A percentile compares a stretch with the other conserved stretches of the same genome.
Conservation (phyloP, 92 coral and sea anemone genomes). For the Porites rus region DNA sequence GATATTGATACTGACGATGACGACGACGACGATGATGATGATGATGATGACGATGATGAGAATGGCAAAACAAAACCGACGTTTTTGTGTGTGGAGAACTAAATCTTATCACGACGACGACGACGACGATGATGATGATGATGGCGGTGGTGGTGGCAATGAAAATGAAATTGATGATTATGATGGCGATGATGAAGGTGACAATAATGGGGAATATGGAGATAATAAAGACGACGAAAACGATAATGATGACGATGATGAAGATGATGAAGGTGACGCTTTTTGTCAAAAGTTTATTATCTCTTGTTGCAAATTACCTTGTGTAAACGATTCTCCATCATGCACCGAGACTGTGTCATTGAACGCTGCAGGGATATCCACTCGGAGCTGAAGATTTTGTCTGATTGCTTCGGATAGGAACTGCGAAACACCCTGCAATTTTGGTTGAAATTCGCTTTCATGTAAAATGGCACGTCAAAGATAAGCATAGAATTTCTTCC, state of each 20-base stretch:
- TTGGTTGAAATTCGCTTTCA: neutral
- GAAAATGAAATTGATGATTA: too few relatives aligned
- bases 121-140: too few relatives aligned
- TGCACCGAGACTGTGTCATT: neutral
- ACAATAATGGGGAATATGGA: neutral
- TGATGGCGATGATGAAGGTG: neutral
- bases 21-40: too few relatives aligned
- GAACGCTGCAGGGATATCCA: slow-evolving; percentile 61
- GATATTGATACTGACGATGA: too few relatives aligned
- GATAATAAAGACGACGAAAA: neutral
- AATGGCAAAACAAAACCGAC: too few relatives aligned
- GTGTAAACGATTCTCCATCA: neutral
- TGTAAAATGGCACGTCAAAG: too few relatives aligned
- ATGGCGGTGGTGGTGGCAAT: too few relatives aligned
- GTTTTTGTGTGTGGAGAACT: too few relatives aligned
- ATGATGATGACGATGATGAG: too few relatives aligned
- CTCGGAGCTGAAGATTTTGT: slow-evolving; percentile 73
- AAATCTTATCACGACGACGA: too few relatives aligned
- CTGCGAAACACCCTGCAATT: slow-evolving; percentile 46
- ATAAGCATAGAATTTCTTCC: too few relatives aligned
- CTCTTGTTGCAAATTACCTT: neutral
- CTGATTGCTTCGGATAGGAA: slow-evolving; percentile 81
- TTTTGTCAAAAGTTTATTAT: too few relatives aligned
- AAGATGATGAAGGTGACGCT: neutral
- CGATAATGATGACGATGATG: slow-evolving; percentile 8